Base-by-base conservation (phyloP, 2,888 invertebrate species). In the Dynastes maya region DNA sequence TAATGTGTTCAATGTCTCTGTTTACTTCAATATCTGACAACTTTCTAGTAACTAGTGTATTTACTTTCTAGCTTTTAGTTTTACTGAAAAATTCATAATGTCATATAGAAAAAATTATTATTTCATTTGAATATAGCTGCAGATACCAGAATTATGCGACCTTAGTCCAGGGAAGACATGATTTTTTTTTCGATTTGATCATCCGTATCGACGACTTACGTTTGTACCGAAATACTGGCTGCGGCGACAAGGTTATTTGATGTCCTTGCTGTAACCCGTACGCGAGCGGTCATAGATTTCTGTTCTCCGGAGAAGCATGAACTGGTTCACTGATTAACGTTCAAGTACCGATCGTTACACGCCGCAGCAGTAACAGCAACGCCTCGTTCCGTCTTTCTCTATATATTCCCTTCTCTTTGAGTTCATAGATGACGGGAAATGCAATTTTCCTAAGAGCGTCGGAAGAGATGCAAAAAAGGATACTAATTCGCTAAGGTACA, bases 311-410 rank as follows among this genome's bases (percentile, higher is more conserved):
- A 71, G 71, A 53, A 58, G 37, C 71, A 77, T 51, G 77, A 77
- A 77, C 77, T 77, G 70, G 77, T 77, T 77, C 68, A 77, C 55
- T 71, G 71, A 71, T 71, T 71, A 71, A 55, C 71, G 40, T 71
- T 53, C 32, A 32, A 37, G 55, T 58, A 55, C 16, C 71, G 37
- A 37, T 71, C 71, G 71, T 58, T 55, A 55, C 71, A 55, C 55
- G 22, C 40, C 16, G 40, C 65, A 58, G 27, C 22, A 22, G 16
- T 53, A 58, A 16, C 55, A 58, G 55, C 55, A 58, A 58, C 55
- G 55, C 55, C 22, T 22, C 55, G 55, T 58, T 16, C 22, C 22
- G 55, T 58, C 45, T 45, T 45, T 45, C 45, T 45, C 27, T 58
- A 8, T 1, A 8, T 8, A 45, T 67, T 45, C 65, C 40, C 45